A percentile compares a stretch with the other conserved stretches of the same genome.
Evolutionary conservation across 1,140 invertebrate species (phyloP).

Genomic region (Riptortus pedestris): DNA sequence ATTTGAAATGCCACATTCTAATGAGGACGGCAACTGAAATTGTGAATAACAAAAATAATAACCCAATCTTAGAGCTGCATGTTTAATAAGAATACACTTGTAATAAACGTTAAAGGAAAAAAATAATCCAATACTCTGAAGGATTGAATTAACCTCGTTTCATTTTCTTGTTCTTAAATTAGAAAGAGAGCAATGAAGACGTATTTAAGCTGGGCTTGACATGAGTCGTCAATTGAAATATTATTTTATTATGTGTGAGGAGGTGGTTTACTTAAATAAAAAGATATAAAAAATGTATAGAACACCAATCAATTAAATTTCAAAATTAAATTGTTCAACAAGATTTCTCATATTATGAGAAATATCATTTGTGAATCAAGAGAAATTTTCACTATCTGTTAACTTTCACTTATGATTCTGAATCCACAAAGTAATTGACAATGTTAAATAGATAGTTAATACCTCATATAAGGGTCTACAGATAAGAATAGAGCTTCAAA

Average conservation of each 20-base stretch:
- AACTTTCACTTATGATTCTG: too few relatives aligned
- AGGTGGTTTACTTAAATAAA: neutral
- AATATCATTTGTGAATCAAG: too few relatives aligned
- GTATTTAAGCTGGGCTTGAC: neutral
- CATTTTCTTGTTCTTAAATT: neutral
- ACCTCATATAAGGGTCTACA: conserved; percentile 8
- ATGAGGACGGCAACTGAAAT: neutral
- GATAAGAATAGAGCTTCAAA: conserved; percentile 11
- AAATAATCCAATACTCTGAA: neutral
- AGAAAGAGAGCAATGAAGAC: neutral
- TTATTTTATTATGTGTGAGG: neutral
- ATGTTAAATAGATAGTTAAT: too few relatives aligned
- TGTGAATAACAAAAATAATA: neutral
- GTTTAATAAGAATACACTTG: too few relatives aligned
- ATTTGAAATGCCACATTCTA: too few relatives aligned
- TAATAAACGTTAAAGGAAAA: too few relatives aligned
- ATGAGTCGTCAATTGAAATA: neutral
- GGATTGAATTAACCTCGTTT: neutral
- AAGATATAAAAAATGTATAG: neutral
- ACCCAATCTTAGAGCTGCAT: too few relatives aligned
- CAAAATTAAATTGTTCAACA: neutral
- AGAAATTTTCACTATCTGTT: too few relatives aligned
- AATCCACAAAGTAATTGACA: too few relatives aligned
- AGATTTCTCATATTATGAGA: neutral
- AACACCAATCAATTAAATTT: neutral